Base-by-base conservation (phyloP, 2,797 vertebrate species). In the Mus spretus region DNA sequence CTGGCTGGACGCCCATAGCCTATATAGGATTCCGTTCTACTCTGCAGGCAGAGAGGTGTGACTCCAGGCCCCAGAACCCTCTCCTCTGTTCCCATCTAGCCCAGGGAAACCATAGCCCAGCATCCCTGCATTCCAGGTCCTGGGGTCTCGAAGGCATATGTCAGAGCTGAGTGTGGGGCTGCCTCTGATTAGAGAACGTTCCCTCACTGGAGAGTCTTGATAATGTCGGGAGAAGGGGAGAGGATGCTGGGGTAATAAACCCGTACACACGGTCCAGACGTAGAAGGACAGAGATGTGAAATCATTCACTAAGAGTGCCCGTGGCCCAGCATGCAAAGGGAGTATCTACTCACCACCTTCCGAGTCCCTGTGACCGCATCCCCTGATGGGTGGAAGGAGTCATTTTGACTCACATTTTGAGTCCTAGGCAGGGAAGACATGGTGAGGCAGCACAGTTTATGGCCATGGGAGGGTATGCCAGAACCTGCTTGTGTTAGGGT, bases 251-350 rank as follows among this genome's bases (percentile, higher is more conserved):
- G 70, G 70, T 4, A 14, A 20, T 26, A 47, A 22, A 47, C 55
- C 28, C 4, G 4, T 14, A 24, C 28, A 47, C 40, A n/a, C 10
- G 37, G 15, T n/a, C 87, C 40, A 61, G 74, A 26, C n/a, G 24
- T 59, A n/a, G 28, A 31, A 53, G 22, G 53, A 40, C 0, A 13
- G 59, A 11, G 28, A 31, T 2, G 5, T 10, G 59, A 14, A 59
- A 4, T 14, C 26, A 31, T 14, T 37, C 77, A 40, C 17, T 19
- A 17, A 2, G 20, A 22, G 44, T 11, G 11, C 19, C 10, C 59
- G 0, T 8, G 0, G 70, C 1, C 37, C n/a, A 7, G 74, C 3
- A 0, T 1, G 1, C 2, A 28, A n/a, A 17, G 4, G 75, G 31
- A 0, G 0, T 75, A 44, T 75, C 17, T 61, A 4, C 59, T 57